Evolutionary conservation across 2,888 invertebrate species (phyloP).

Genomic region (Lycophotia porphyrea): DNA sequence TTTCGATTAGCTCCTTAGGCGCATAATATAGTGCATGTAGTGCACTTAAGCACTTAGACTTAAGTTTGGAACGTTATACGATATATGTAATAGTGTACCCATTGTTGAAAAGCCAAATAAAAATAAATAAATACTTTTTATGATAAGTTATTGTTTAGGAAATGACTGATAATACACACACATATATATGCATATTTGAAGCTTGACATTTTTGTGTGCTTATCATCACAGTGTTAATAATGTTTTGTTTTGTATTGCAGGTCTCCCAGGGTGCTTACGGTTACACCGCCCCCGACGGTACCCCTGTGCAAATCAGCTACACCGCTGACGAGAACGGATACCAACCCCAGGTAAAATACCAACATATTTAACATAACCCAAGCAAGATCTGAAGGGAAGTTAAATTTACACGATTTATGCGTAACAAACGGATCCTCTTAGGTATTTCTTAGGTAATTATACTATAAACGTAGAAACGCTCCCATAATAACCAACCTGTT

Average conservation of each 20-base stretch:
- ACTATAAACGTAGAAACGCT: too few species aligned
- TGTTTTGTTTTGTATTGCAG: slow-evolving; percentile 59
- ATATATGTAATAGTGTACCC: too few species aligned
- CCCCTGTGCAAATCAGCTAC: slow-evolving; percentile 89
- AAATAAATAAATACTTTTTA: too few species aligned
- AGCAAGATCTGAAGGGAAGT: background rate
- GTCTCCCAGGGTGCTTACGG: slow-evolving; percentile 87
- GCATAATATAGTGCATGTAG: too few species aligned
- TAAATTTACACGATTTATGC: background rate
- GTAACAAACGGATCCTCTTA: background rate
- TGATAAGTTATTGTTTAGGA: slow-evolving; percentile 7
- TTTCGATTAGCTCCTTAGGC: too few species aligned
- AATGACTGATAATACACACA: background rate
- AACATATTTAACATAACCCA: slow-evolving; percentile 2
- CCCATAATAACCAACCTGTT: slow-evolving; percentile 12
- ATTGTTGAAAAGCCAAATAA: too few species aligned
- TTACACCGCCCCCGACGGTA: slow-evolving; percentile 90
- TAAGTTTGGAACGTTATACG: too few species aligned
- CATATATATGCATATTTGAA: background rate
- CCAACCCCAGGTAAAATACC: slow-evolving; percentile 88
- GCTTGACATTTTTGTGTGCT: background rate
- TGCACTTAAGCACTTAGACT: too few species aligned
- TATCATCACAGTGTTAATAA: background rate
- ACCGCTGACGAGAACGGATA: slow-evolving; percentile 92
- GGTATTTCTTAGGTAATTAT: too few species aligned